Conservation (phyloP, 2,888 invertebrate species). For the Lasioglossum leucozonium region DNA sequence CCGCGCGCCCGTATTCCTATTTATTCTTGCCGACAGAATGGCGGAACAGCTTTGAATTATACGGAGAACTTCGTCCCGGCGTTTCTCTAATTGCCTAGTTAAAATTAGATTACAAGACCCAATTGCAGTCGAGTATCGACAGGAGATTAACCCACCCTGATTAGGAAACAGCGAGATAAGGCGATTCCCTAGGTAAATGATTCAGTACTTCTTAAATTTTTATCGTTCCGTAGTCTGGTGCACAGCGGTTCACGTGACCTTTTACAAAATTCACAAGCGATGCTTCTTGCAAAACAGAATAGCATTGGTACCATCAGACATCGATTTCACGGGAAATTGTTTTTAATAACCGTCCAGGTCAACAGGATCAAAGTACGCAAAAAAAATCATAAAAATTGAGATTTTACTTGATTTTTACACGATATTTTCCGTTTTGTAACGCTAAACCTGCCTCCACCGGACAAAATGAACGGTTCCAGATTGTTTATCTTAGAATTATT, state of each 20-base stretch:
- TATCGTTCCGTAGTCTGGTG: not conserved
- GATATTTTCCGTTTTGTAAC: too few species aligned
- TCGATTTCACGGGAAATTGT: too few species aligned
- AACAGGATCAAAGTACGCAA: too few species aligned
- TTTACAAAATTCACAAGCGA: not conserved
- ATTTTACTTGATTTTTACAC: too few species aligned
- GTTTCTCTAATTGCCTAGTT: slow-evolving; percentile 24
- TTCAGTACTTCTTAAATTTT: not conserved
- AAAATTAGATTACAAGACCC: slow-evolving; percentile 31
- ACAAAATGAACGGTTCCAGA: too few species aligned
- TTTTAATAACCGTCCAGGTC: too few species aligned
- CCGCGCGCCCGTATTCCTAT: not conserved
- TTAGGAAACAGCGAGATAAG: not conserved
- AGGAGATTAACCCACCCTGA: not conserved
- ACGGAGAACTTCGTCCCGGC: not conserved
- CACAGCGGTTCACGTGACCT: not conserved
- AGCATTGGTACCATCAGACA: too few species aligned
- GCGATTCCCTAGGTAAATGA: not conserved
- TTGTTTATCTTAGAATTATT: too few species aligned
- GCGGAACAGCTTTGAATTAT: not conserved
- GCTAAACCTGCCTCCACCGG: too few species aligned
- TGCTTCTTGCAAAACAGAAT: too few species aligned
- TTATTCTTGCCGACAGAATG: not conserved
- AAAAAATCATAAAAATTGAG: too few species aligned
- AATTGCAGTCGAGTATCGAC: not conserved